phyloP scores from a whole-genome alignment of 2,797 vertebrate genomes.

The Babyrousa celebensis region DNA sequence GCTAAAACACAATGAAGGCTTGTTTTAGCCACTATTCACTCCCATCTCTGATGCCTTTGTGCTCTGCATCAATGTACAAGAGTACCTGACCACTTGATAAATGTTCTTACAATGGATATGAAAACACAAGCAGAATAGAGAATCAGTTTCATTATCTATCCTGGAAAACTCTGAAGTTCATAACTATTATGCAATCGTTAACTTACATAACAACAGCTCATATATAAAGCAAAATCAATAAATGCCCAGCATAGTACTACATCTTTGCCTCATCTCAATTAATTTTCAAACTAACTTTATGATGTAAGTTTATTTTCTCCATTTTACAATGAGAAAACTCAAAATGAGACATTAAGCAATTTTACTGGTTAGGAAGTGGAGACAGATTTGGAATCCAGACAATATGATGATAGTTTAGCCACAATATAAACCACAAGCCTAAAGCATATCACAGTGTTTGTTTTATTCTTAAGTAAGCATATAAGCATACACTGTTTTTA shows the following conservation, averaged over 20 bases:
- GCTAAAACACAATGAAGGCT: not conserved
- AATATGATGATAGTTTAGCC: not conserved
- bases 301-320: not conserved
- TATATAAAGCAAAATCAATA: constrained; percentile 44
- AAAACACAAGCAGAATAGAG: not conserved
- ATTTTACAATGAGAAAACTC: not conserved
- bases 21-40: not conserved
- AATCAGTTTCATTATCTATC: constrained; percentile 34
- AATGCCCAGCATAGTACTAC: not conserved
- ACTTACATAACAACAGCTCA: not conserved
- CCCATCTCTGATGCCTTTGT: not conserved
- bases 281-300: constrained; percentile 19
- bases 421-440: not conserved
- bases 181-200: not conserved
- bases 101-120: not conserved
- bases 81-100: not conserved
- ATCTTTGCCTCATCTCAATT: not conserved
- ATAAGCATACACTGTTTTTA: not conserved
- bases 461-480: not conserved
- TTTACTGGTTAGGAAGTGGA: not conserved
- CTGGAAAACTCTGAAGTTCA: not conserved
- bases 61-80: not conserved
- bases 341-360: not conserved
- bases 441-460: not conserved
- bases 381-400: constrained; percentile 4